phyloP scores from a whole-genome alignment of 2,113 vertebrate species.

The Hippolais icterina region DNA sequence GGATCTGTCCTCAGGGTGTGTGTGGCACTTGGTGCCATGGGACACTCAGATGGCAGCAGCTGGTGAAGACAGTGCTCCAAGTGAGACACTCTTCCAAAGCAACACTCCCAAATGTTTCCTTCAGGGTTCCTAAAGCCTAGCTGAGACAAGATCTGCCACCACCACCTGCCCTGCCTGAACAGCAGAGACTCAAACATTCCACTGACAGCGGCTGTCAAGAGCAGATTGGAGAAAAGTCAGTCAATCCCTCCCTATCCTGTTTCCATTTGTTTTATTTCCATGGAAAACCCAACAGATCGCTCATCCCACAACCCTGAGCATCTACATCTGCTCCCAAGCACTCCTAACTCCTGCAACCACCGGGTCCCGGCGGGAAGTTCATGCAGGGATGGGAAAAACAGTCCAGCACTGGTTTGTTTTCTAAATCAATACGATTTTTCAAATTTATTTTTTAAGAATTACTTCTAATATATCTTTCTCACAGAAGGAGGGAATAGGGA shows the following conservation, averaged over 20 bases:
- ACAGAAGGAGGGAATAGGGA: slow-evolving; percentile 79
- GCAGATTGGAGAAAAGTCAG: neutral
- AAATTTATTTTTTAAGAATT: slow-evolving; percentile 86
- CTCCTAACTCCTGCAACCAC: neutral
- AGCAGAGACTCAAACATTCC: neutral
- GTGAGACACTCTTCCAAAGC: rapidly evolving
- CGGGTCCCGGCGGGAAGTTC: neutral
- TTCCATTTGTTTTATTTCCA: neutral
- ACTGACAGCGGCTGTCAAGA: neutral
- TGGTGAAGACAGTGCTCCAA: rapidly evolving
- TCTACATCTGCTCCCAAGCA: neutral
- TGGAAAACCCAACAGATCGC: rapidly evolving
- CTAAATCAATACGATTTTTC: slow-evolving; percentile 82
- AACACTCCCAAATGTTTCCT: neutral
- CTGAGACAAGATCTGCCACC: neutral
- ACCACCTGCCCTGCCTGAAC: neutral
- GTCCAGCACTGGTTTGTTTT: slow-evolving; percentile 44
- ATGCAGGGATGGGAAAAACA: neutral
- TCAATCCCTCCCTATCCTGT: neutral
- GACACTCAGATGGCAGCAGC: neutral
- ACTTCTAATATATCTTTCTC: slow-evolving; percentile 84
- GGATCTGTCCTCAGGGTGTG: rapidly evolving
- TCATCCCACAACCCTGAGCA: neutral
- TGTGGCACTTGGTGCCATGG: rapidly evolving
- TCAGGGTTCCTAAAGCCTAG: neutral